These are phyloP conservation scores for Selene dorsalis DNA, from an alignment of 2,797 vertebrate genomes.

Conservation along the genomic window DNA sequence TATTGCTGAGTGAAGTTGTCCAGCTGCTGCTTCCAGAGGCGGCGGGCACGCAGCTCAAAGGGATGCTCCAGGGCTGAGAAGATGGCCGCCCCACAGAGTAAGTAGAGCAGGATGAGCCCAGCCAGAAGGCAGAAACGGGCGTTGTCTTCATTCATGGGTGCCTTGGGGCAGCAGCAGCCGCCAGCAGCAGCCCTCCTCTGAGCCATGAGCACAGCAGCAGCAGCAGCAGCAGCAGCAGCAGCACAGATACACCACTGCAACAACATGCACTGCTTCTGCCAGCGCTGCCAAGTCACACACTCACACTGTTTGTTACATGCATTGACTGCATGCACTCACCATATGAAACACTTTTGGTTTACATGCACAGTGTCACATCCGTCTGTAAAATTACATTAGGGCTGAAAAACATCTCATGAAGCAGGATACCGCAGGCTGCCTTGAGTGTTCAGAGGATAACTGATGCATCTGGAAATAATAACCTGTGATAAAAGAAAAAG, in stretches of 20 bases:
- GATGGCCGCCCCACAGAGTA: slow-evolving; percentile 86
- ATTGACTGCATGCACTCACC: slow-evolving; percentile 20
- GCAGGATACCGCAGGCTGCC: slow-evolving; percentile 1
- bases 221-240: slow-evolving; percentile 61
- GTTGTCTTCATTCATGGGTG: slow-evolving; percentile 86
- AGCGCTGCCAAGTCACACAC: slow-evolving; percentile 41
- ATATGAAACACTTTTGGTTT: slow-evolving; percentile 17
- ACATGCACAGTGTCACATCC: background rate
- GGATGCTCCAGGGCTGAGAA: slow-evolving; percentile 87
- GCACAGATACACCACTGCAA: slow-evolving; percentile 58
- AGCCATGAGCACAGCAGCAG: slow-evolving; percentile 80
- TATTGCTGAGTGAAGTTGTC: slow-evolving; percentile 83
- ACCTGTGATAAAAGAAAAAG: slow-evolving; percentile 31
- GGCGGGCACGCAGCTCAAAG: slow-evolving; percentile 81
- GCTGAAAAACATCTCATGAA: background rate
- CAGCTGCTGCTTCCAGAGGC: slow-evolving; percentile 83
- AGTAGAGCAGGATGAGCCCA: slow-evolving; percentile 84
- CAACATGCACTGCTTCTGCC: slow-evolving; percentile 60
- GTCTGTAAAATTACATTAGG: background rate
- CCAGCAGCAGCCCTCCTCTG: slow-evolving; percentile 75
- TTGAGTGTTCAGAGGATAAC: slow-evolving; percentile 3
- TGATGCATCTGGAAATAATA: background rate
- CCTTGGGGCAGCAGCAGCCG: slow-evolving; percentile 80
- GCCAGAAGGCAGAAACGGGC: slow-evolving; percentile 87
- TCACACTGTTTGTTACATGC: slow-evolving; percentile 16